A percentile compares a stretch with the other conserved stretches of the same genome.
These are phyloP conservation scores for Microplitis deprimator DNA, from an alignment of 2,888 invertebrate genomes.

Conservation along the genomic window DNA sequence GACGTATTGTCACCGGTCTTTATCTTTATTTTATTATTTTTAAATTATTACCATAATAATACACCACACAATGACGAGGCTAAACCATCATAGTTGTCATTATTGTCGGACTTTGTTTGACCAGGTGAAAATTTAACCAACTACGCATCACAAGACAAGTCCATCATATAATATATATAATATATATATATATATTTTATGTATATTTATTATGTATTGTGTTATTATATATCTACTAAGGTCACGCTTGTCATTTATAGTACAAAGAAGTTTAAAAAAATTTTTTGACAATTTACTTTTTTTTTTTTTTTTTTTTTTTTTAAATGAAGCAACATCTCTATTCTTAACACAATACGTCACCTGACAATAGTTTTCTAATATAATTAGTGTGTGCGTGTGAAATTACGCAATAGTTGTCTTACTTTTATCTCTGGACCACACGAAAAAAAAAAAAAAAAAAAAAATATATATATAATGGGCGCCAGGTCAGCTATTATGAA, in stretches of 20 bases:
- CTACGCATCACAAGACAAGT: background rate
- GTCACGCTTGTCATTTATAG: no score
- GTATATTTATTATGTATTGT: conserved; percentile 17
- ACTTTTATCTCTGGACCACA: background rate
- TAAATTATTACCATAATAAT: conserved; percentile 69
- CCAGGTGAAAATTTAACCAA: conserved; percentile 68
- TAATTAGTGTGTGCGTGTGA: conserved; percentile 64
- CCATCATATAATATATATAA: conserved; percentile 4
- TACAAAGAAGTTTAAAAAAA: no score
- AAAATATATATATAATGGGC: background rate
- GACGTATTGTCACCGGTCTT: conserved; percentile 67
- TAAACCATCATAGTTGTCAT: conserved; percentile 35
- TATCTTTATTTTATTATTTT: conserved; percentile 30
- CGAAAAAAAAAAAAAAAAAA: background rate
- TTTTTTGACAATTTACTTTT: no score
- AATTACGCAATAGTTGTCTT: conserved; percentile 50
- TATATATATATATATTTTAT: conserved; percentile 36
- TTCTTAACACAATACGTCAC: conserved; percentile 35
- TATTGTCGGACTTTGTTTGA: conserved; percentile 64
- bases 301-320: no score
- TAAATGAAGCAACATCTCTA: conserved; percentile 28
- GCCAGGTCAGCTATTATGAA: background rate
- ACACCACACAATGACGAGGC: conserved; percentile 68
- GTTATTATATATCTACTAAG: conserved; percentile 10
- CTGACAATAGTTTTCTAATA: conserved; percentile 66